phyloP scores from a whole-genome alignment of 2,888 invertebrate species.

The Anthrax anthrax region DNA sequence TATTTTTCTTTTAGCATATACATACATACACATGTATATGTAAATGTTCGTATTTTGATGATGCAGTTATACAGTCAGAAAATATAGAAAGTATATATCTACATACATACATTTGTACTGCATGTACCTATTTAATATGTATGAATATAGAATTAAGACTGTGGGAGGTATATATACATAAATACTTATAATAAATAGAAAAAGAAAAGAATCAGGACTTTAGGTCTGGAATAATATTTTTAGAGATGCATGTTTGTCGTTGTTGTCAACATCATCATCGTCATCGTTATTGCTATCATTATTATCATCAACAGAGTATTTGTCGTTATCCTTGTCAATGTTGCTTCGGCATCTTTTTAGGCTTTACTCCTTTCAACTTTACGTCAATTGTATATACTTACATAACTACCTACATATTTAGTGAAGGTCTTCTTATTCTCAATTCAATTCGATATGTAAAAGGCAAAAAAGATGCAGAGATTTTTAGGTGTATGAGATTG shows the following conservation, averaged over 20 bases:
- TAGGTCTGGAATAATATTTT: slow-evolving; percentile 2
- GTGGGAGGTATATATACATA: no score
- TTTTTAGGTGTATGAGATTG: no score
- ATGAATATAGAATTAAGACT: not conserved
- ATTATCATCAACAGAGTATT: slow-evolving; percentile 1
- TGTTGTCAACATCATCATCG: slow-evolving; percentile 8
- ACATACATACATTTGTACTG: no score
- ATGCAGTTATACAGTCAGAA: no score
- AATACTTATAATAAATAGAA: no score
- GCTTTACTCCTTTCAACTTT: slow-evolving; percentile 7
- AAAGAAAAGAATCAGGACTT: not conserved
- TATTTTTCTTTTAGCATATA: no score
- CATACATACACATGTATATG: no score
- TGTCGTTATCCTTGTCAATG: not conserved
- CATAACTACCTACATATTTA: slow-evolving; percentile 13
- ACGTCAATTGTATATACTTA: slow-evolving; percentile 15
- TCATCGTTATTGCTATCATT: not conserved
- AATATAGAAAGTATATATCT: no score
- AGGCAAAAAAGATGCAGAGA: no score
- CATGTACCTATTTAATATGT: no score
- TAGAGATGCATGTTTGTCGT: slow-evolving; percentile 13
- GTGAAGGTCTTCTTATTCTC: slow-evolving; percentile 5
- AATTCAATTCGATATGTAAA: no score
- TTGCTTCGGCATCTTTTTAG: not conserved
- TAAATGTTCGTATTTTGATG: no score